Percentiles rank a stretch among this genome's conserved stretches.
Conservation (phyloP, 1,140 invertebrate species). For the Drosophila watanabei region DNA sequence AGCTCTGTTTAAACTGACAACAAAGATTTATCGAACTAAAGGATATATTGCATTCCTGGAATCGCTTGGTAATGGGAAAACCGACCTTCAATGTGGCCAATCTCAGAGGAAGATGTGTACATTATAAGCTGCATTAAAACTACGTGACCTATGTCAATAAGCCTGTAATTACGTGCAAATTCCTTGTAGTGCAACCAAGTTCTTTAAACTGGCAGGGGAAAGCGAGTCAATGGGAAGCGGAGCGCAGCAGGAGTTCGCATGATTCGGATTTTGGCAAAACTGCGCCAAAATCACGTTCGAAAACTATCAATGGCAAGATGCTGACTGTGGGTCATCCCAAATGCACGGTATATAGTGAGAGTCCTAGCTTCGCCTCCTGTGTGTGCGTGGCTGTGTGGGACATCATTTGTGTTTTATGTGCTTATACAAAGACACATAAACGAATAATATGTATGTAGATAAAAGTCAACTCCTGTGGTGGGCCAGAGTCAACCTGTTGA, state of each 20-base stretch:
- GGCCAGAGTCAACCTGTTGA: conserved; percentile 74
- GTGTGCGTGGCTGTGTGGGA: conserved; percentile 37
- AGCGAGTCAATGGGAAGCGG: conserved; percentile 14
- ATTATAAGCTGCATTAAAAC: conserved; percentile 10
- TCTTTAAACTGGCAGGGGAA: conserved; percentile 30
- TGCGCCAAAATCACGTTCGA: conserved; percentile 83
- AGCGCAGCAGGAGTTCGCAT: conserved; percentile 65
- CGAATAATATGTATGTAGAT: conserved; percentile 25
- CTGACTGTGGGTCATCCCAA: conserved; percentile 35
- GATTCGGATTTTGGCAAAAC: conserved; percentile 67
- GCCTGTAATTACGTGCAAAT: conserved; percentile 75
- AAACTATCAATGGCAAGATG: conserved; percentile 77
- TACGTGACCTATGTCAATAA: conserved; percentile 82
- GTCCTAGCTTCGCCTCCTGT: conserved; percentile 7
- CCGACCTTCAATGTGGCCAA: background rate
- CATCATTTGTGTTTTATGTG: conserved; percentile 49
- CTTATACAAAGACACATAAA: conserved; percentile 21
- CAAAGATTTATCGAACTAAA: background rate
- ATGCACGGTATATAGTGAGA: conserved; percentile 13
- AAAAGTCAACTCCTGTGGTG: conserved; percentile 76
- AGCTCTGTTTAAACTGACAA: background rate
- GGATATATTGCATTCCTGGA: background rate
- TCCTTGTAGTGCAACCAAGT: conserved; percentile 37
- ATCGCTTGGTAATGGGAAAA: background rate
- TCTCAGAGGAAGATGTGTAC: background rate